Conservation (phyloP, 2,113 vertebrate species). For the Acinonyx jubatus region DNA sequence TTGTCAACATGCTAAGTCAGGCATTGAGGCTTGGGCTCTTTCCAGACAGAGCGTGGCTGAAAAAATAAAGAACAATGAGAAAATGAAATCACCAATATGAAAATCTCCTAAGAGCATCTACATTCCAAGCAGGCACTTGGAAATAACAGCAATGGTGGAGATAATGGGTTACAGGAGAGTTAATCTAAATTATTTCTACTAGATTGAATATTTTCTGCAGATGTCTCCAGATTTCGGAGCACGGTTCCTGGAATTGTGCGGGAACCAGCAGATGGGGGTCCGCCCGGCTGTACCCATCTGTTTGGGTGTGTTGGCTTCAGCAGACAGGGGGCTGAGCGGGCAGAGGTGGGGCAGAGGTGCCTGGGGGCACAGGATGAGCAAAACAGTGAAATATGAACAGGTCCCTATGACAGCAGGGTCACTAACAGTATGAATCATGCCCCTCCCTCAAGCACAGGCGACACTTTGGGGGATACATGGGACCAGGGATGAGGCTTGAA, state of each 20-base stretch:
- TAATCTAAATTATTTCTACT: background rate
- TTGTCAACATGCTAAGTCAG: background rate
- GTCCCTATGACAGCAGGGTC: background rate
- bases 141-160: too few relatives aligned
- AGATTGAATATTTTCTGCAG: background rate
- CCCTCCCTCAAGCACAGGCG: background rate
- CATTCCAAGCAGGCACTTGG: background rate
- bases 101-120: background rate
- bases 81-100: background rate
- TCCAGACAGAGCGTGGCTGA: background rate
- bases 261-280: background rate
- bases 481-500: background rate
- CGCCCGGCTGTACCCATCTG: background rate
- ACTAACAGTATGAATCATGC: background rate
- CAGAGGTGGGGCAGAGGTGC: background rate
- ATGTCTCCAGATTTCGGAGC: background rate
- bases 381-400: background rate
- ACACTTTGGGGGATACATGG: rapidly evolving
- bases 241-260: background rate
- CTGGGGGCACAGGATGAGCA: background rate
- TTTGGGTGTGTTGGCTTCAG: background rate
- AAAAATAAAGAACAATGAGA: background rate
- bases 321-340: background rate
- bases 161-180: background rate
- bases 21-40: background rate